Evolutionary conservation across 2,797 vertebrate species (phyloP).

Genomic region (Sebastes trivittatus): DNA sequence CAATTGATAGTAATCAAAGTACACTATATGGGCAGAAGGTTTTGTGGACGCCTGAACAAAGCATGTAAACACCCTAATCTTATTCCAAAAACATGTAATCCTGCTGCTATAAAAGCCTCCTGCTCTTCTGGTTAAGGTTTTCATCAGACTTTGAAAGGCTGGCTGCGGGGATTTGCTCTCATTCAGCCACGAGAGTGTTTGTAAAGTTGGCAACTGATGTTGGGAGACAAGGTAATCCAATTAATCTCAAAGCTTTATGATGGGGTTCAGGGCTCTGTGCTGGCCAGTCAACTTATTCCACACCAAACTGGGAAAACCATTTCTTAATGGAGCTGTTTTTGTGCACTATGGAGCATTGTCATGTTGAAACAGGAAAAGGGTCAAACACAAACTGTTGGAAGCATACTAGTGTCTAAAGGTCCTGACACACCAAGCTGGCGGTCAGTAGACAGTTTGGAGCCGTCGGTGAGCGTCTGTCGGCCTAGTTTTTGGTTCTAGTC

Average conservation of each 20-base stretch:
- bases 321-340: background rate
- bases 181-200: background rate
- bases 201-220: background rate
- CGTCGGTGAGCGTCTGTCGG: too few species aligned
- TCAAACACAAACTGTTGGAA: too few species aligned
- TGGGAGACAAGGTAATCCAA: background rate
- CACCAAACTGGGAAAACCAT: background rate
- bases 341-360: background rate
- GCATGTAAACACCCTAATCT: background rate
- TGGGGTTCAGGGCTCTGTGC: background rate
- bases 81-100: background rate
- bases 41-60: background rate
- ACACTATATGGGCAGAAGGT: background rate
- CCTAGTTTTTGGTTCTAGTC: too few species aligned
- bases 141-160: background rate
- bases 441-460: too few species aligned
- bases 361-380: background rate
- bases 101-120: background rate
- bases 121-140: background rate
- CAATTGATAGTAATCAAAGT: background rate
- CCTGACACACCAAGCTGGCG: too few species aligned
- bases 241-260: background rate
- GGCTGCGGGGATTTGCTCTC: background rate
- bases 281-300: background rate
- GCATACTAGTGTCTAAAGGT: too few species aligned